Evolutionary conservation across 2,888 invertebrate species (phyloP), one percentile per base, ranked within the genome.

Genomic region (Tiliacea citrago): DNA sequence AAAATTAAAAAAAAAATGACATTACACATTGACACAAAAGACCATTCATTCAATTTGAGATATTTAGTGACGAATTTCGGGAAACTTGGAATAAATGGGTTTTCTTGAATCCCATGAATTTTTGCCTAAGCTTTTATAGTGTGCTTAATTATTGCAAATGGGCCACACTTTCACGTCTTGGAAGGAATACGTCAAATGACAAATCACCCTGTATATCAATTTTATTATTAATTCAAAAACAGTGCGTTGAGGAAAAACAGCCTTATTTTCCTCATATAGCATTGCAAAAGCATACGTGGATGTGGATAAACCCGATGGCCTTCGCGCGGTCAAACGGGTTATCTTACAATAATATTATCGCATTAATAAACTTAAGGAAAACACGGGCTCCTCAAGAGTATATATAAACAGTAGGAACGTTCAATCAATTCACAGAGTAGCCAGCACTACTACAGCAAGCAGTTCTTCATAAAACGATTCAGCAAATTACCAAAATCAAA

Each of bases 281-380:
- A 29, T 7, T 3, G 0, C 2, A 10, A 29, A 47, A 0, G 2
- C 8, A 39, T 13, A n/a, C 1, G 29, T 29, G 29, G 29, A 61
- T 66, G n/a, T n/a, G 65, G 6, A 58, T n/a, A 35, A 66, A 35
- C 58, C 21, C 4, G 16, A 16, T 10, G 0, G 10, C 9, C 2
- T 65, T 29, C 1, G 16, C 29, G 13, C 53, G 65, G 51, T 29
- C 65, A 65, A 65, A 4, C 29, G 9, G 9, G 16, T 39, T 61
- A 29, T n/a, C 65, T 35, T 16, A 16, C n/a, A n/a, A 66, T 66
- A 35, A 60, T 18, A 66, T 61, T 66, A 61, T 61, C 35, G 60
- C 35, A n/a, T 5, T 35, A 60, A 10, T 7, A n/a, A n/a, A n/a
- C n/a, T n/a, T 16, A 35, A 12, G 66, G 35, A 66, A 66, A 66